Conservation (phyloP, 2,888 invertebrate species). For the Nephrotoma flavescens region DNA sequence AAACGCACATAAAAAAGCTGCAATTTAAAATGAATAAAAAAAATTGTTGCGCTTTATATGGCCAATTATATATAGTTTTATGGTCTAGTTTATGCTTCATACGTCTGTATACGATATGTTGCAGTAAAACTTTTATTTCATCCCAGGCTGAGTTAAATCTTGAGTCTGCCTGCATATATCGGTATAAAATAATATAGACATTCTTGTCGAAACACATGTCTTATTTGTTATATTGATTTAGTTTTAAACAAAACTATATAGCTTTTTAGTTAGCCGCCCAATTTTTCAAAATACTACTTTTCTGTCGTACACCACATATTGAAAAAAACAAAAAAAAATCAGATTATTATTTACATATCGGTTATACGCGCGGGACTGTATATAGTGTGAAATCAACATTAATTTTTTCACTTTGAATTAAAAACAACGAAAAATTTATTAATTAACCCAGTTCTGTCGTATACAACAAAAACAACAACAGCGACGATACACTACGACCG, state of each 20-base stretch:
- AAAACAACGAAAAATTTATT: neutral
- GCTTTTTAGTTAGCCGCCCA: neutral
- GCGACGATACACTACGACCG: neutral
- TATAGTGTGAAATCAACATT: neutral
- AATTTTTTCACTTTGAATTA: neutral
- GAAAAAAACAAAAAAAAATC: neutral
- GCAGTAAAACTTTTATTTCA: neutral
- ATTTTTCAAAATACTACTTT: neutral
- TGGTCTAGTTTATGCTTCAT: neutral
- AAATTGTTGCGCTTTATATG: neutral
- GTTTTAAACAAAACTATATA: neutral
- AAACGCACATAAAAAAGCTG: neutral
- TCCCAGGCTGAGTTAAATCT: neutral
- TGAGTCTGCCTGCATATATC: neutral
- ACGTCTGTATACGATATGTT: neutral
- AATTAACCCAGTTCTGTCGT: neutral
- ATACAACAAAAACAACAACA: neutral
- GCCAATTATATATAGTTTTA: neutral
- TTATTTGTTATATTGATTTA: neutral
- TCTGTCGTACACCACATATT: neutral
- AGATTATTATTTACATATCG: neutral
- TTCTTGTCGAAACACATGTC: neutral
- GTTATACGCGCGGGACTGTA: neutral
- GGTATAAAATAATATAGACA: neutral
- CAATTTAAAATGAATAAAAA: neutral